Base-by-base conservation (phyloP, 2,797 vertebrate species). In the Hapalemur alaotrensis region DNA sequence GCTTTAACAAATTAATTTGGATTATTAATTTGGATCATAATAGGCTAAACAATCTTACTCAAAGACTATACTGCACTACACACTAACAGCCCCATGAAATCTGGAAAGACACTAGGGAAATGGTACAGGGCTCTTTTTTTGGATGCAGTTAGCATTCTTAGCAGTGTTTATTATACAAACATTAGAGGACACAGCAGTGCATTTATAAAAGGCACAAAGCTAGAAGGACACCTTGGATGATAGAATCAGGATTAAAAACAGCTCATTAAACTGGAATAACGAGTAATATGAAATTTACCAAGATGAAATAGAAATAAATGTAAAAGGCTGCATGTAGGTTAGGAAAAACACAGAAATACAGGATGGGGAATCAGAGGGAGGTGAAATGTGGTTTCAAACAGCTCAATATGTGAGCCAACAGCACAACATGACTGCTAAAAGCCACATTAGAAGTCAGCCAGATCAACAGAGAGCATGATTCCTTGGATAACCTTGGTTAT, bases 221-320 rank as follows among this genome's bases (percentile, higher is more conserved):
- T 91, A 30, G 50, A 2, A 79, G 28, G 35, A 65, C 30, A 80
- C 41, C 41, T 7, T 88, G 28, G 23, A 81, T 88, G 23, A 88
- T 22, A 6, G 41, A 93, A 93, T 95, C 59, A 89, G 41, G 28
- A 73, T 52, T 48, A 13, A 28, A 92, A 81, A 43, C 10, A 28
- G 4, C 4, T 48, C 63, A 91, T 84, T 35, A 72, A 84, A 69
- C n/a, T 78, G 35, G 35, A 96, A 94, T 75, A 88, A 75, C 65
- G 35, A 79, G 48, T 48, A 79, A 73, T 38, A 46, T 72, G 32
- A 63, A 96, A 89, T 52, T 48, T 87, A 85, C 69, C 46, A 86
- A 82, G 46, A 84, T 88, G 50, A 97, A 91, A 83, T 0, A 81
- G 48, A 96, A 91, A 88, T 81, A 85, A 70, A 91, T 22, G 57